A percentile compares a stretch with the other conserved stretches of the same genome.
phyloP scores from a whole-genome alignment of 92 coral and sea anemone genomes.

The Zoanthus sociatus region DNA sequence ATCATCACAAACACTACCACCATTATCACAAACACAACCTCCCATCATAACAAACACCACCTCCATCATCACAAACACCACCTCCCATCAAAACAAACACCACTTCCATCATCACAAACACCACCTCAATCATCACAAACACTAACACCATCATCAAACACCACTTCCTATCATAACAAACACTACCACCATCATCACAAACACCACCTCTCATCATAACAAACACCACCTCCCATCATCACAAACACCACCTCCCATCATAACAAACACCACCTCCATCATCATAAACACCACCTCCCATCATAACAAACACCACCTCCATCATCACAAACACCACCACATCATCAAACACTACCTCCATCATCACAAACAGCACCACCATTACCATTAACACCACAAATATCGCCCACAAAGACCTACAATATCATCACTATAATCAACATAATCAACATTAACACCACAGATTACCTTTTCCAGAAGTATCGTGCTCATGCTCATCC shows the following conservation, averaged over 20 bases:
- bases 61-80: background rate
- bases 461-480: constrained; percentile 64
- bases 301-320: background rate
- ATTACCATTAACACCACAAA: background rate
- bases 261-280: background rate
- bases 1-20: background rate
- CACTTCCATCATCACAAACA: background rate
- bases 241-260: background rate
- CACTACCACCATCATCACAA: background rate
- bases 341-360: background rate
- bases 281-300: background rate
- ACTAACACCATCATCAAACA: background rate
- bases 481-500: constrained; percentile 83
- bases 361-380: background rate
- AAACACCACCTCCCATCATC: background rate
- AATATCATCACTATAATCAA: background rate
- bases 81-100: background rate
- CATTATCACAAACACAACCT: no score
- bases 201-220: background rate
- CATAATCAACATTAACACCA: background rate
- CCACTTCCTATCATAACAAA: no score
- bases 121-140: background rate
- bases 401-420: background rate
- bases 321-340: background rate
- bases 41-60: background rate